Conservation (phyloP, 2,113 vertebrate genomes). For the Gavia stellata region DNA sequence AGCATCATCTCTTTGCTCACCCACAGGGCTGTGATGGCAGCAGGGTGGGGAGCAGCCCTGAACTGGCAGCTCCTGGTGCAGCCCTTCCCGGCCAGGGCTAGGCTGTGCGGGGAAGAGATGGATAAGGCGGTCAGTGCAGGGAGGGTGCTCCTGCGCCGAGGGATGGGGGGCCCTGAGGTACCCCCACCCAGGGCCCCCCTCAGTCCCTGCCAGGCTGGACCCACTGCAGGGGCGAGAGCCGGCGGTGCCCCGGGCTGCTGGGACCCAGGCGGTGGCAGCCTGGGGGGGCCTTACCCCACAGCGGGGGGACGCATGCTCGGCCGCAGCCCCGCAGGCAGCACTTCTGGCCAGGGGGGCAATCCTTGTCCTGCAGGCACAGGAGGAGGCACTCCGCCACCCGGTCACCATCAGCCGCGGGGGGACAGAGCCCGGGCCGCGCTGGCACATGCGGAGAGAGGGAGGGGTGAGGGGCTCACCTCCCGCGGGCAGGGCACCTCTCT, state of each 20-base stretch:
- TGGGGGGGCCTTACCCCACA: neutral
- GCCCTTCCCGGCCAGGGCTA: neutral
- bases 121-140: neutral
- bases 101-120: neutral
- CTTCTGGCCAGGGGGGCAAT: neutral
- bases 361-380: constrained; percentile 17
- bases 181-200: neutral
- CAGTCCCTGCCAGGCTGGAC: neutral
- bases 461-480: neutral
- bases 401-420: neutral
- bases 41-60: rapidly evolving
- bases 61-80: neutral
- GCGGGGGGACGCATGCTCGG: rapidly evolving
- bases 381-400: neutral
- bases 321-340: constrained; percentile 24
- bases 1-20: neutral
- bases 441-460: neutral
- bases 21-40: rapidly evolving
- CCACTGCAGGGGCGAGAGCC: neutral
- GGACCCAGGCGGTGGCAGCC: too few relatives aligned
- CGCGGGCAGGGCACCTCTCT: neutral
- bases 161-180: neutral
- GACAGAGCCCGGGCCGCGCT: neutral
- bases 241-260: rapidly evolving
- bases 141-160: neutral